phyloP scores from a whole-genome alignment of 2,888 invertebrate species.

The Mythimna pallens region DNA sequence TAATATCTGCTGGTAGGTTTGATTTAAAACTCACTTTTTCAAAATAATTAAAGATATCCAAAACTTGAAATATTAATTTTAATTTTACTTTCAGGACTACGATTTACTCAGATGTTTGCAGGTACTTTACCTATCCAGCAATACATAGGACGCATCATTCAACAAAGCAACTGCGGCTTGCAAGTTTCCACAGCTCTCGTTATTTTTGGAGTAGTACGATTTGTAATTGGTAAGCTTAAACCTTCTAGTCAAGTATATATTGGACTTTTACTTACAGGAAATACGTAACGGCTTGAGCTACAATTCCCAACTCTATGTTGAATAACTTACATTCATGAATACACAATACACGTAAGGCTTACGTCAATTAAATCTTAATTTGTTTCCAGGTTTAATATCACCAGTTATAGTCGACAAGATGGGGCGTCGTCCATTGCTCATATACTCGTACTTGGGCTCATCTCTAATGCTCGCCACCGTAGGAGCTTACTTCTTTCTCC shows the following conservation, averaged over 20 bases:
- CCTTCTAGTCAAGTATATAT: neutral
- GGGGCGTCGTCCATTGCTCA: conserved; percentile 87
- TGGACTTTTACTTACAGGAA: conserved; percentile 1
- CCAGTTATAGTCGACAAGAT: conserved; percentile 79
- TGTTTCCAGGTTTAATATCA: conserved; percentile 80
- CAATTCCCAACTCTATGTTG: neutral
- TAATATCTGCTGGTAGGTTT: conserved; percentile 78
- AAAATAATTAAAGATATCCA: neutral
- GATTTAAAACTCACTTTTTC: neutral
- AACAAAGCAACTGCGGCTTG: conserved; percentile 75
- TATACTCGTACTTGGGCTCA: conserved; percentile 82
- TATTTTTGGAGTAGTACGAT: conserved; percentile 78
- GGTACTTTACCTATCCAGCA: conserved; percentile 78
- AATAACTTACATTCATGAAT: conserved; percentile 11
- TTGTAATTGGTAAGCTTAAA: conserved; percentile 73
- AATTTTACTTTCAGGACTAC: conserved; percentile 73
- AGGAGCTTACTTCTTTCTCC: conserved; percentile 83
- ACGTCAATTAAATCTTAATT: conserved; percentile 1
- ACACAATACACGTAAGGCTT: neutral
- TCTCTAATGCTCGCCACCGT: conserved; percentile 70
- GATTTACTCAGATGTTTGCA: conserved; percentile 76
- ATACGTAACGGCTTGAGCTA: neutral
- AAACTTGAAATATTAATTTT: neutral
- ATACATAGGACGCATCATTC: conserved; percentile 79
- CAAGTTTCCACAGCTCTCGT: conserved; percentile 72